These are phyloP conservation scores for Callionymus lyra DNA, from an alignment of 2,113 vertebrate species.

Conservation along the genomic window DNA sequence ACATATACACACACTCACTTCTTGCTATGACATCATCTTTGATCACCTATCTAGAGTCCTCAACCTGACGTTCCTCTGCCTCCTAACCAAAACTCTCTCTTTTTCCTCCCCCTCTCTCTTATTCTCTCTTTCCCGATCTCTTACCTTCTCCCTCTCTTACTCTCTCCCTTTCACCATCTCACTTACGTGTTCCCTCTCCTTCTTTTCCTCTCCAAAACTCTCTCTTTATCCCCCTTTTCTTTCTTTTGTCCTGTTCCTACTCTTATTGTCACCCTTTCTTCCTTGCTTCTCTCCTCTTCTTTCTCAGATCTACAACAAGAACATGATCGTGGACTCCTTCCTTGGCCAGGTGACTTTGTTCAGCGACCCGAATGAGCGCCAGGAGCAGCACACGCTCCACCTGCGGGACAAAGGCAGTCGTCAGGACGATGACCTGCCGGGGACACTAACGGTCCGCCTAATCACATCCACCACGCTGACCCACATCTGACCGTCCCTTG, in stretches of 20 bases:
- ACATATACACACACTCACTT: too few species aligned
- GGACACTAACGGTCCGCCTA: slow-evolving; percentile 75
- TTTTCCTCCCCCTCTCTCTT: slow-evolving; percentile 4
- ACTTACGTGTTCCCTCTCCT: too few species aligned
- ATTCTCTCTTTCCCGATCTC: slow-evolving; percentile 7
- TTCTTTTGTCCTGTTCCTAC: too few species aligned
- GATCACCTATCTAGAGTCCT: too few species aligned
- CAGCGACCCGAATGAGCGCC: slow-evolving; percentile 76
- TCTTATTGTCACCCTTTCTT: neutral
- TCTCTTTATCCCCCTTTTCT: too few species aligned
- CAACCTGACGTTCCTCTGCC: slow-evolving; percentile 1
- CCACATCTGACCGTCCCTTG: slow-evolving; percentile 66
- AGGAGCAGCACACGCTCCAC: slow-evolving; percentile 80
- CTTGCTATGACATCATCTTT: too few species aligned
- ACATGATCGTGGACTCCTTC: slow-evolving; percentile 87
- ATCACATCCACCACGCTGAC: slow-evolving; percentile 78
- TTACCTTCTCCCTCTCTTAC: neutral
- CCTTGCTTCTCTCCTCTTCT: slow-evolving; percentile 9
- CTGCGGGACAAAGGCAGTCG: slow-evolving; percentile 80
- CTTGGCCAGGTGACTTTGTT: slow-evolving; percentile 84
- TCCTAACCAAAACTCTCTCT: slow-evolving; percentile 1
- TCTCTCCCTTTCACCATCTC: too few species aligned
- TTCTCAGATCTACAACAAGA: slow-evolving; percentile 73
- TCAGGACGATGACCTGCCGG: slow-evolving; percentile 77
- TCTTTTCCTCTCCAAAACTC: too few species aligned